Evolutionary conservation across 2,797 vertebrate genomes (phyloP).

Genomic region (Paguma larvata): DNA sequence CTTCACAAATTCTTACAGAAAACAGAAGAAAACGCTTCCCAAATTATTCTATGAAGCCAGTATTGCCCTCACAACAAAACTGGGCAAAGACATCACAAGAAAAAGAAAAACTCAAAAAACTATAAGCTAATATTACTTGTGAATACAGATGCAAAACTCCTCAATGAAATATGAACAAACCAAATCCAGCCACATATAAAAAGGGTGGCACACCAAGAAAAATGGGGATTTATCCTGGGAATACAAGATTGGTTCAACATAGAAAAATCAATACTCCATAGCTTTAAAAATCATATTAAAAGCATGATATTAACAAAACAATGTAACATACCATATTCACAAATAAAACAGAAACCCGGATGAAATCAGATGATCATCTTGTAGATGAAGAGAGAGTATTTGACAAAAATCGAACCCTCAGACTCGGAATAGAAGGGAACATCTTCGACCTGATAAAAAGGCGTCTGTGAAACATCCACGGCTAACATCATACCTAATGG

Average conservation of each 20-base stretch:
- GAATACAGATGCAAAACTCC: constrained; percentile 28
- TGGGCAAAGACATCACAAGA: not conserved
- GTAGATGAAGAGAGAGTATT: not conserved
- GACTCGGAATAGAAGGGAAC: not conserved
- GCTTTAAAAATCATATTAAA: not conserved
- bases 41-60: not conserved
- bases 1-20: not conserved
- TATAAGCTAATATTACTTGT: not conserved
- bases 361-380: not conserved
- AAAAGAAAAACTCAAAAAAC: not conserved
- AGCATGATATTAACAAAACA: not conserved
- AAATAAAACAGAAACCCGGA: not conserved
- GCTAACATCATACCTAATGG: not conserved
- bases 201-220: not conserved
- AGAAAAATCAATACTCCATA: not conserved
- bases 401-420: not conserved
- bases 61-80: not conserved
- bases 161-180: not conserved
- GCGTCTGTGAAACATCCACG: not conserved
- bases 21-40: not conserved
- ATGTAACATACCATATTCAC: not conserved
- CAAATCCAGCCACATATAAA: not conserved
- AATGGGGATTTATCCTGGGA: not conserved
- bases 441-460: not conserved
- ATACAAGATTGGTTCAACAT: not conserved